Evolutionary conservation across 2,113 vertebrate genomes (phyloP).

Genomic region (Malurus alboscapulatus): DNA sequence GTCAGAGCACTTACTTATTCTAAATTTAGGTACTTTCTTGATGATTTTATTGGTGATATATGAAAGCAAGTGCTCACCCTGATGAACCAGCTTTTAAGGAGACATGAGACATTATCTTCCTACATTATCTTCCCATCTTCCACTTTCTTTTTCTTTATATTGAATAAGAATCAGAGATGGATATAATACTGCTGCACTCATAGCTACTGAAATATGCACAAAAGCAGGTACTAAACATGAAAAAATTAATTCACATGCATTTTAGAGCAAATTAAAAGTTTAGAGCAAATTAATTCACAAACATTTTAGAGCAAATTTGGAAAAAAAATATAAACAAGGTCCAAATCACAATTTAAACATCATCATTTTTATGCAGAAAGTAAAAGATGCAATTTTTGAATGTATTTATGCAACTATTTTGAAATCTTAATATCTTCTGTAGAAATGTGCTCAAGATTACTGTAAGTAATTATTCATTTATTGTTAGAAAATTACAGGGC

Average conservation of each 20-base stretch:
- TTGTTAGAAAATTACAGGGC: neutral
- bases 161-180: neutral
- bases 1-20: neutral
- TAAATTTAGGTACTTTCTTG: neutral
- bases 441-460: neutral
- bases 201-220: neutral
- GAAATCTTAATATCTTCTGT: neutral
- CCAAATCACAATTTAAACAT: neutral
- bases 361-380: neutral
- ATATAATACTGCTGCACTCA: neutral
- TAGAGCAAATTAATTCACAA: neutral
- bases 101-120: neutral
- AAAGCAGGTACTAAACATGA: neutral
- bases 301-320: neutral
- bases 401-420: neutral
- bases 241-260: neutral
- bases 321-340: neutral
- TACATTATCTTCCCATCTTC: neutral
- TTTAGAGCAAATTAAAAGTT: neutral
- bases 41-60: neutral
- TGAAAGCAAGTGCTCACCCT: neutral
- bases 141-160: neutral
- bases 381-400: neutral
- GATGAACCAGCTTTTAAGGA: neutral
- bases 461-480: neutral